A percentile compares a stretch with the other conserved stretches of the same genome.
These are phyloP conservation scores for Gandaritis pyraliata DNA, from an alignment of 2,888 invertebrate species.

Conservation along the genomic window DNA sequence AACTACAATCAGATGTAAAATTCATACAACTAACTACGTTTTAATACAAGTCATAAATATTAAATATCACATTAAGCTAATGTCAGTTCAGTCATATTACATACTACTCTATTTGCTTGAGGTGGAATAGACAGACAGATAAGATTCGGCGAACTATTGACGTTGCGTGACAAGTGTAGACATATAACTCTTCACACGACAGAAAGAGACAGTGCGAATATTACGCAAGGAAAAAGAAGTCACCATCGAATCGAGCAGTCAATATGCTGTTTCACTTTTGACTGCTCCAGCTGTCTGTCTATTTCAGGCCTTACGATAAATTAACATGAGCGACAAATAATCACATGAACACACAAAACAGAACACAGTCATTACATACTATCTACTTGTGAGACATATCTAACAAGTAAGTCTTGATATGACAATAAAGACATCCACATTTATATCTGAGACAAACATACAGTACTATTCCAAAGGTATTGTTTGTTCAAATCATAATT, in stretches of 20 bases:
- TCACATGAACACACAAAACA: slow-evolving; percentile 36
- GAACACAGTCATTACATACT: slow-evolving; percentile 25
- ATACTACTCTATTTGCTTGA: slow-evolving; percentile 62
- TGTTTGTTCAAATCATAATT: slow-evolving; percentile 1
- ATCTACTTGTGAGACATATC: slow-evolving; percentile 11
- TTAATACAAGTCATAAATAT: slow-evolving; percentile 77
- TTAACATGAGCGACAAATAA: slow-evolving; percentile 57
- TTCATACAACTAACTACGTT: slow-evolving; percentile 67
- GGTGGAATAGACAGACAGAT: slow-evolving; percentile 14
- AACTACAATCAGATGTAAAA: slow-evolving; percentile 56
- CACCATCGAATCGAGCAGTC: neutral
- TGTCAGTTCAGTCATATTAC: slow-evolving; percentile 80
- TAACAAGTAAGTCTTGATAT: slow-evolving; percentile 17
- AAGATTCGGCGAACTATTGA: neutral
- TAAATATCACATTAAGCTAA: slow-evolving; percentile 84
- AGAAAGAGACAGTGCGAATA: neutral
- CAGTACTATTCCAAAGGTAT: slow-evolving; percentile 12
- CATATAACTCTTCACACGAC: neutral
- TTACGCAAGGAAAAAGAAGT: neutral
- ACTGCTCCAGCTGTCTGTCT: slow-evolving; percentile 10
- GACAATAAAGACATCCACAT: slow-evolving; percentile 16
- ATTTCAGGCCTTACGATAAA: slow-evolving; percentile 37
- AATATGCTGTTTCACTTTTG: slow-evolving; percentile 1
- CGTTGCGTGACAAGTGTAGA: neutral
- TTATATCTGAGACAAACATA: slow-evolving; percentile 17